Evolutionary conservation across 2,113 vertebrate genomes (phyloP).

Genomic region (Rhegmatorhina hoffmannsi): DNA sequence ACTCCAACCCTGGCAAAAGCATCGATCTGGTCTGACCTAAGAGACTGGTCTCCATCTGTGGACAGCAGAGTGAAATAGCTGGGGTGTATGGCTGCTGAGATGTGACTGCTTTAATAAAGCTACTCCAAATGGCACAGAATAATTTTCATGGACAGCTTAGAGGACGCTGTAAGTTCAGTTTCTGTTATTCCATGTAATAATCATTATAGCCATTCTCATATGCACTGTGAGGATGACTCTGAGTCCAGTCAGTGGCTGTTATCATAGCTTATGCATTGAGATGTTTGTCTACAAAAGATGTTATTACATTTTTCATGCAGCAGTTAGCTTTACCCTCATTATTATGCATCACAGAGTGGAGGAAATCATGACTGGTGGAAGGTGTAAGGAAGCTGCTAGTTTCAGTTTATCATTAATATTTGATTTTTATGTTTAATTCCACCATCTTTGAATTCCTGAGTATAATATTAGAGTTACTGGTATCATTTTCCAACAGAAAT

Average conservation of each 20-base stretch:
- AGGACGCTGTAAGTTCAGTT: neutral
- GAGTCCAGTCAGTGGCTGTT: neutral
- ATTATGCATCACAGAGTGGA: neutral
- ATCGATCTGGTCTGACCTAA: neutral
- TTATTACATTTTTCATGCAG: conserved; percentile 38
- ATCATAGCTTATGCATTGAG: neutral
- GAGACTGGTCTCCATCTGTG: neutral
- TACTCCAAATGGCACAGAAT: neutral
- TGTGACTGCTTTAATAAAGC: neutral
- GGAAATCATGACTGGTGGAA: neutral
- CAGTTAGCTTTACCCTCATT: conserved; percentile 29
- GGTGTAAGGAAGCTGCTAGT: conserved; percentile 52
- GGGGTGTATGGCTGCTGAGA: neutral
- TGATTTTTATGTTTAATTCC: conserved; percentile 27
- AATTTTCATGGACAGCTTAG: neutral
- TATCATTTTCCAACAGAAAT: neutral
- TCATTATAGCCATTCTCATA: neutral
- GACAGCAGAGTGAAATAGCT: neutral
- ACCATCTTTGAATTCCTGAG: conserved; percentile 68
- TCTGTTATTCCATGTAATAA: neutral
- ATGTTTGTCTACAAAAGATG: neutral
- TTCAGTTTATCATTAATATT: conserved; percentile 30
- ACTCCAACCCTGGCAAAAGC: neutral
- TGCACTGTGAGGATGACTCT: neutral
- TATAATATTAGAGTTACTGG: conserved; percentile 59